Percentiles rank a stretch among this genome's conserved stretches.
These are phyloP conservation scores for Platysternon megacephalum DNA, from an alignment of 2,113 vertebrate species.

Conservation along the genomic window DNA sequence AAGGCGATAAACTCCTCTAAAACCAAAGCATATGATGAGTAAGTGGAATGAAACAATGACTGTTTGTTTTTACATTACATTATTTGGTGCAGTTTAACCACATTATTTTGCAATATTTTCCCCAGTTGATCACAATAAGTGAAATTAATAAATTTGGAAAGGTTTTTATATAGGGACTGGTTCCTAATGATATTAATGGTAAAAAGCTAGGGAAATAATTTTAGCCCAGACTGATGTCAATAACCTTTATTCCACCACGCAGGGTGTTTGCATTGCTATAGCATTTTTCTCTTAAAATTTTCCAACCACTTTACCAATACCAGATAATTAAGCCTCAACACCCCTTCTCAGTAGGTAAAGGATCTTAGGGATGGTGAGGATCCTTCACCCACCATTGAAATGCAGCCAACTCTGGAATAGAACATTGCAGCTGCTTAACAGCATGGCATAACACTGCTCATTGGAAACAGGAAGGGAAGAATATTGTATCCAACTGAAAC, in stretches of 20 bases:
- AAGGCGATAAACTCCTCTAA: constrained; percentile 72
- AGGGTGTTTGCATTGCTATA: not conserved
- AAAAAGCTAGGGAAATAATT: not conserved
- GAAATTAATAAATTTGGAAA: not conserved
- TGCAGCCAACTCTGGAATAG: not conserved
- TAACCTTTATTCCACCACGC: not conserved
- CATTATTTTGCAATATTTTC: not conserved
- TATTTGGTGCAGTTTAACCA: not conserved
- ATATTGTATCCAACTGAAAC: not conserved
- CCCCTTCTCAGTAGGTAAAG: not conserved
- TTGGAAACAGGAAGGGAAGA: not conserved
- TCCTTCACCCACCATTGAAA: not conserved
- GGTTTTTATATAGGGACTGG: not conserved
- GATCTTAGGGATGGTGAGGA: not conserved
- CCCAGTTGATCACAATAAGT: not conserved
- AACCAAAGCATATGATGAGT: constrained; percentile 76
- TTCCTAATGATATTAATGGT: not conserved
- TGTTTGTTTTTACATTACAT: not conserved
- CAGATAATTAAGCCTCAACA: not conserved
- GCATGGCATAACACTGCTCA: not conserved
- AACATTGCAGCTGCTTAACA: not conserved
- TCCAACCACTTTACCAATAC: not conserved
- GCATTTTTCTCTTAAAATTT: constrained; percentile 26
- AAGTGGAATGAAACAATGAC: constrained; percentile 36
- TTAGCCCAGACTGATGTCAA: not conserved